Percentiles rank a stretch among this genome's conserved stretches.
Conservation (phyloP, 92 coral and sea anemone species). For the Diadumene lineata region DNA sequence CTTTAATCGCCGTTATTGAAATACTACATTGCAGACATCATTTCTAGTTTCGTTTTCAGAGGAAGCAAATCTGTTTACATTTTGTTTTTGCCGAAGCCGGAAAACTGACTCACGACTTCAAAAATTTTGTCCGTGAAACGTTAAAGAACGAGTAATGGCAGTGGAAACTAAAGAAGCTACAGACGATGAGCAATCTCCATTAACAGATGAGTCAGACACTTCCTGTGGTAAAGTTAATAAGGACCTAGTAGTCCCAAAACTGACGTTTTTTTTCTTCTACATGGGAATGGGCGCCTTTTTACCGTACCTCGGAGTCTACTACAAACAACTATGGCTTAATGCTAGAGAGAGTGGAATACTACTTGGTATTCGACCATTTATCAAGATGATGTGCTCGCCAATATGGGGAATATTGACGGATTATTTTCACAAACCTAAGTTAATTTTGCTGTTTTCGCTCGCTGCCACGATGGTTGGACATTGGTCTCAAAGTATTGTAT, state of each 20-base stretch:
- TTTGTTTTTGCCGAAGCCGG: too few relatives aligned
- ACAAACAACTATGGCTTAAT: conserved; percentile 84
- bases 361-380: conserved; percentile 81
- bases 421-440: conserved; percentile 64
- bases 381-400: conserved; percentile 80
- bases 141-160: neutral
- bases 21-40: neutral
- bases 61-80: too few relatives aligned
- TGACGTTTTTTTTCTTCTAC: conserved; percentile 80
- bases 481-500: conserved; percentile 82
- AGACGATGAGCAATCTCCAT: conserved; percentile 9
- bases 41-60: neutral
- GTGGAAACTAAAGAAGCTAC: conserved; percentile 1
- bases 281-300: conserved; percentile 86
- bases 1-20: too few relatives aligned
- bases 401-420: conserved; percentile 87
- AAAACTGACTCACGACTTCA: too few relatives aligned
- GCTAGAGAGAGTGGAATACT: conserved; percentile 82
- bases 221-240: conserved; percentile 39
- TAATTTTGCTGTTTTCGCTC: conserved; percentile 70
- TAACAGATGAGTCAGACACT: conserved; percentile 15
- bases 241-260: conserved; percentile 70
- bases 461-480: conserved; percentile 69
- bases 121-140: too few relatives aligned
- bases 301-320: conserved; percentile 87